Base-by-base conservation (phyloP, 2,888 invertebrate species). In the Digitonthophagus gazella region DNA sequence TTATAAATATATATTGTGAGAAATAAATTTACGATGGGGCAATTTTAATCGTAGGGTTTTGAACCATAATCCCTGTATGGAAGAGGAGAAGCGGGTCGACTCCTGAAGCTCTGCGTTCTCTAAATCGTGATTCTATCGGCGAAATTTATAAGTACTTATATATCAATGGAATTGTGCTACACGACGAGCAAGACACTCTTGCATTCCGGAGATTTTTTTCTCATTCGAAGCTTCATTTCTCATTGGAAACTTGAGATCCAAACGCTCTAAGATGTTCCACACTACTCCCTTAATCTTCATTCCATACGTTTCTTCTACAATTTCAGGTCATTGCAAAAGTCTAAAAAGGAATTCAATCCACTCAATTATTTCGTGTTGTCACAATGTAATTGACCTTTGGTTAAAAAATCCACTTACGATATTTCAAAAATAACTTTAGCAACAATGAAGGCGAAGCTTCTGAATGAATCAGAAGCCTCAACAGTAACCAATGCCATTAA, bases 1-100 rank as follows among this genome's bases (percentile, higher is more conserved):
- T 75, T 75, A 75, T 74, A 74, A 71, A 74, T 71, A 73, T 67
- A 73, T 67, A 19, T 18, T 74, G 75, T 73, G 72, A 71, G 73
- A 73, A 73, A 72, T 73, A 73, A 74, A 74, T 74, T 74, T 73
- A 69, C 65, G 67, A 68, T 72, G 70, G 61, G 55, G 72, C 72
- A 72, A 70, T 65, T 67, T 67, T 65, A 68, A 70, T 19, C 20
- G 61, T 61, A 16, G n/a, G 19, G 61, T 16, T 19, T 61, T 61
- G 61, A 61, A 61, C 61, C 20, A 18, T 61, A 61, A 61, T 61
- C 18, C 61, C 20, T 3, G 18, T 61, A 61, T 61, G 19, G 61
- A 44, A 44, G 28, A 44, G 28, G 6, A 44, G 28, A 44, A 44
- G 28, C 28, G 28, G 28, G 28, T 44, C 28, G 28, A 6, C 6